Evolutionary conservation across 2,888 invertebrate genomes (phyloP).

Genomic region (Leucozona laternaria): DNA sequence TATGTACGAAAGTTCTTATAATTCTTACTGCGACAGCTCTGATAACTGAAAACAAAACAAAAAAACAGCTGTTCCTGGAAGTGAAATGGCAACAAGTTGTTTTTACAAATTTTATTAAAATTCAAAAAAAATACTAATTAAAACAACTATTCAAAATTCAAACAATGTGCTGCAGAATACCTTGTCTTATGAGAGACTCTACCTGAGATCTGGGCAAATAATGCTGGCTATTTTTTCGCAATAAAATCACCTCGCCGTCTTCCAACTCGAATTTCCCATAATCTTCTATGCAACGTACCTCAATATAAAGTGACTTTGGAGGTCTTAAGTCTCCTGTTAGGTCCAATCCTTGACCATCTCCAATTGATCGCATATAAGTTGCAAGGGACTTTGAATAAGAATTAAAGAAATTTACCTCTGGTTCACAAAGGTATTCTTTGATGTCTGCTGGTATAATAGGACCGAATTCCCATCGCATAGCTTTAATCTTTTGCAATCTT

Average conservation of each 20-base stretch:
- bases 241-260: conserved; percentile 94
- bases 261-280: conserved; percentile 97
- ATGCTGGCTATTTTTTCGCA: conserved; percentile 96
- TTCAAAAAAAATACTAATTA: conserved; percentile 8
- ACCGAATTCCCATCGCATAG: conserved; percentile 98
- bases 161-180: conserved; percentile 91
- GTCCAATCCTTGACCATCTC: conserved; percentile 92
- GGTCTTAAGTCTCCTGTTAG: conserved; percentile 94
- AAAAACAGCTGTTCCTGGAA: neutral
- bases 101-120: conserved; percentile 38
- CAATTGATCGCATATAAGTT: conserved; percentile 95
- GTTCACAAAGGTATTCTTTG: conserved; percentile 90
- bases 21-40: neutral
- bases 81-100: neutral
- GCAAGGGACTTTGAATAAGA: conserved; percentile 94
- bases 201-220: conserved; percentile 94
- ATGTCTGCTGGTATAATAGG: conserved; percentile 95
- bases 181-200: conserved; percentile 95
- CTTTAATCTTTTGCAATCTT: conserved; percentile 91
- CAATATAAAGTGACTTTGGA: conserved; percentile 95
- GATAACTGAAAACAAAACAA: neutral
- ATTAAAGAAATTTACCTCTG: conserved; percentile 94
- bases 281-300: conserved; percentile 95
- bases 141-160: conserved; percentile 69
- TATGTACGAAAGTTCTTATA: neutral